phyloP scores from a whole-genome alignment of 2,113 vertebrate genomes.

The Psephotus haematonotus region DNA sequence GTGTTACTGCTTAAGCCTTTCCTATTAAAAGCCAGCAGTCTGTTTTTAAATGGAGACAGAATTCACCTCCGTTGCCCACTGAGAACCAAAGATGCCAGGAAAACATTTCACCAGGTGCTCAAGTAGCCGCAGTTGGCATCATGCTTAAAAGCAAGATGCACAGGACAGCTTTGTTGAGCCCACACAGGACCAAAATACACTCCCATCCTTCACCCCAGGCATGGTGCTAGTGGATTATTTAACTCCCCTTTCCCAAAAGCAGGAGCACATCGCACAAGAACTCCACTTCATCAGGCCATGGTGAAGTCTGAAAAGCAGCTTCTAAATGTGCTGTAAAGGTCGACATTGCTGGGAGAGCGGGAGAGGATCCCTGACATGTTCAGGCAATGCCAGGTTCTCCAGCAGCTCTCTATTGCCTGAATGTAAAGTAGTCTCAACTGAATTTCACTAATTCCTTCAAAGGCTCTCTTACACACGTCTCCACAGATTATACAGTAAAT shows the following conservation, averaged over 20 bases:
- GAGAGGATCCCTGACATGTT: not conserved
- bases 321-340: not conserved
- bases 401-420: not conserved
- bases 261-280: fast-evolving
- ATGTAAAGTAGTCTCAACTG: not conserved
- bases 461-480: not conserved
- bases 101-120: not conserved
- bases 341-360: fast-evolving
- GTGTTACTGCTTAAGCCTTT: not conserved
- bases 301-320: not conserved
- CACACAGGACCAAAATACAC: fast-evolving
- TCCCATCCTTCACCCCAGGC: not conserved
- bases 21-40: not conserved
- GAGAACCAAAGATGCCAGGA: not conserved
- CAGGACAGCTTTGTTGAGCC: not conserved
- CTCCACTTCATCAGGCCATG: not conserved
- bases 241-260: not conserved
- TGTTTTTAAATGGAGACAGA: not conserved
- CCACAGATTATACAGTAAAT: conserved; percentile 25
- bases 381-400: not conserved
- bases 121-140: not conserved
- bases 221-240: not conserved
- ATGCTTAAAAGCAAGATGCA: not conserved
- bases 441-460: conserved; percentile 42
- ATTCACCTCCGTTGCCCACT: not conserved